Percentiles rank a stretch among this genome's conserved stretches.
phyloP scores from a whole-genome alignment of 2,113 vertebrate genomes.

The Thalassoma bifasciatum region DNA sequence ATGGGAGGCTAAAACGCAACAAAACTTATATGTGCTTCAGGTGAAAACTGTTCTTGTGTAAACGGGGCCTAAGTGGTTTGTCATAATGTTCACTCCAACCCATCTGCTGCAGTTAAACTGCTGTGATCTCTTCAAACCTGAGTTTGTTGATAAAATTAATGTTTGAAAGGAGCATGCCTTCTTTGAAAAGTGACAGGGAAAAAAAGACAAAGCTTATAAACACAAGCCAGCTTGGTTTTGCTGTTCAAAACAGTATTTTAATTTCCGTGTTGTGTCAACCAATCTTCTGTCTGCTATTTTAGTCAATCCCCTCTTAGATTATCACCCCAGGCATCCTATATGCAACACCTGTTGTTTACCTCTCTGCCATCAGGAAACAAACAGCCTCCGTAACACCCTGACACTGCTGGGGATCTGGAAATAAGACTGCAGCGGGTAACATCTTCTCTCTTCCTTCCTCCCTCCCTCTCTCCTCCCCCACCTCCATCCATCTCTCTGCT shows the following conservation, averaged over 20 bases:
- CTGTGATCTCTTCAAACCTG: no score
- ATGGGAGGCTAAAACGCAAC: no score
- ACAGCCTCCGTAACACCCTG: constrained; percentile 23
- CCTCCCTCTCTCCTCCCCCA: no score
- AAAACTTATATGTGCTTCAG: no score
- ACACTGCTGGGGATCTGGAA: constrained; percentile 22
- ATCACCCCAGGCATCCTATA: constrained; percentile 52
- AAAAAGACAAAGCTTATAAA: no score
- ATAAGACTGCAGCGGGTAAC: constrained; percentile 14
- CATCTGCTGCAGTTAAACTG: no score
- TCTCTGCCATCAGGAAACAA: constrained; percentile 39
- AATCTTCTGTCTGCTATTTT: constrained; percentile 67
- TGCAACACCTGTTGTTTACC: constrained; percentile 78
- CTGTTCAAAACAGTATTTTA: constrained; percentile 39
- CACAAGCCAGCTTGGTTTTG: not conserved
- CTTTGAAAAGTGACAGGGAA: not conserved
- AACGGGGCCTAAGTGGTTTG: no score
- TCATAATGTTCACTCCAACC: no score
- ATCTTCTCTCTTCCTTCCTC: not conserved
- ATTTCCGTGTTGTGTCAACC: constrained; percentile 68
- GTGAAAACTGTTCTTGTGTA: no score
- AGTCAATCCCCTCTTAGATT: constrained; percentile 59
- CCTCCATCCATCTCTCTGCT: not conserved
- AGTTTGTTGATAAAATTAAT: no score
- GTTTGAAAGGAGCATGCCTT: not conserved